phyloP scores from a whole-genome alignment of 2,113 vertebrate species.

The Himantopus leucocephalus region DNA sequence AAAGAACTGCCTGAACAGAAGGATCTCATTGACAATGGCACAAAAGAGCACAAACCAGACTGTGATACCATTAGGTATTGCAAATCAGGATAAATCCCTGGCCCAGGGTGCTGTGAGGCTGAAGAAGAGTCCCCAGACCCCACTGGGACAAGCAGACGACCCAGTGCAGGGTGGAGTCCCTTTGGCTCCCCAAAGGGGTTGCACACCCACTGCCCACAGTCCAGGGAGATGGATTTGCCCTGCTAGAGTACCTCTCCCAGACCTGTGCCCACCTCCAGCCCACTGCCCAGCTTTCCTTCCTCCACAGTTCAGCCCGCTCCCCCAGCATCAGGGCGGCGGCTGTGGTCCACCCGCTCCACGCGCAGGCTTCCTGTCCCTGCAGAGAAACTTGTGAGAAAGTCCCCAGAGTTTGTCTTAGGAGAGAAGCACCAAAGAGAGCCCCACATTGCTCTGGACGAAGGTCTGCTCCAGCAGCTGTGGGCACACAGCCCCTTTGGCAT shows the following conservation, averaged over 20 bases:
- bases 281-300: background rate
- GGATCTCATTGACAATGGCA: background rate
- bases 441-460: background rate
- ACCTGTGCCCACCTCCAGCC: background rate
- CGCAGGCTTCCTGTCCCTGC: background rate
- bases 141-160: background rate
- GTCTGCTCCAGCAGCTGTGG: background rate
- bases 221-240: background rate
- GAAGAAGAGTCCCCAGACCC: background rate
- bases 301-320: background rate
- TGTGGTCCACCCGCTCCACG: background rate
- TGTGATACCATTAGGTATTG: background rate
- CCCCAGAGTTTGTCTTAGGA: background rate
- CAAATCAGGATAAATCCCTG: background rate
- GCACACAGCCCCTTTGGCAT: background rate
- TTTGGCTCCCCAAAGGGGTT: background rate
- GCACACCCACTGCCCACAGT: too few species aligned
- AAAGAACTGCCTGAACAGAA: background rate
- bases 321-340: background rate
- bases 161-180: background rate
- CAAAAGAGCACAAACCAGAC: background rate
- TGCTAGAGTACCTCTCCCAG: background rate
- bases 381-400: background rate
- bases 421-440: background rate
- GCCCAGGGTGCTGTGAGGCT: accelerated